Evolutionary conservation across 2,113 vertebrate genomes (phyloP).

Genomic region (Peromyscus leucopus): DNA sequence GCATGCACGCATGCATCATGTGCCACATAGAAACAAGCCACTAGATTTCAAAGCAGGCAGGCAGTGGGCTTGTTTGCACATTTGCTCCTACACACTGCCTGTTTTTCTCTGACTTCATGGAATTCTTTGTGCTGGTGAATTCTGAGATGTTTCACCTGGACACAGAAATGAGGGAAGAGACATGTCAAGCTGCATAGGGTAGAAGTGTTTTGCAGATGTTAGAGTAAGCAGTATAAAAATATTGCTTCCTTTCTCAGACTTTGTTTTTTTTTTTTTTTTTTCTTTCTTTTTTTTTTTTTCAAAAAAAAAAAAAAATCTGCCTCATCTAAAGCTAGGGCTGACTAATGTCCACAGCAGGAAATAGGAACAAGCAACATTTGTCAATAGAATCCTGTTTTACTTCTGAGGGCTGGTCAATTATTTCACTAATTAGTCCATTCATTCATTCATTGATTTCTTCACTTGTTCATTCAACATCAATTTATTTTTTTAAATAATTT

Average conservation of each 20-base stretch:
- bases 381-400: constrained; percentile 66
- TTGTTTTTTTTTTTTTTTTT: constrained; percentile 58
- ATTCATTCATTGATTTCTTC: constrained; percentile 72
- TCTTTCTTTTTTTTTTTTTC: constrained; percentile 47
- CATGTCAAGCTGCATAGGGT: neutral
- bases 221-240: constrained; percentile 42
- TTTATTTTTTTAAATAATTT: constrained; percentile 65
- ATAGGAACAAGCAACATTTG: constrained; percentile 69
- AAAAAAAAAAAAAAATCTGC: constrained; percentile 40
- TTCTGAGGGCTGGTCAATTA: constrained; percentile 66
- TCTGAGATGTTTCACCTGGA: neutral
- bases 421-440: constrained; percentile 77
- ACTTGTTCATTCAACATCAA: constrained; percentile 62
- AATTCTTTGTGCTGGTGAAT: constrained; percentile 35
- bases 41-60: constrained; percentile 28
- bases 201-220: constrained; percentile 58
- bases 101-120: constrained; percentile 60
- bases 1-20: too few species aligned
- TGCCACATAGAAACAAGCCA: neutral
- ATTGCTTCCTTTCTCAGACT: constrained; percentile 18
- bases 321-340: constrained; percentile 72
- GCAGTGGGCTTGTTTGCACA: neutral
- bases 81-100: neutral
- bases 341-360: constrained; percentile 75
- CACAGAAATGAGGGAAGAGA: neutral